Evolutionary conservation across 2,888 invertebrate genomes (phyloP).

Genomic region (Neoaliturus tenellus): DNA sequence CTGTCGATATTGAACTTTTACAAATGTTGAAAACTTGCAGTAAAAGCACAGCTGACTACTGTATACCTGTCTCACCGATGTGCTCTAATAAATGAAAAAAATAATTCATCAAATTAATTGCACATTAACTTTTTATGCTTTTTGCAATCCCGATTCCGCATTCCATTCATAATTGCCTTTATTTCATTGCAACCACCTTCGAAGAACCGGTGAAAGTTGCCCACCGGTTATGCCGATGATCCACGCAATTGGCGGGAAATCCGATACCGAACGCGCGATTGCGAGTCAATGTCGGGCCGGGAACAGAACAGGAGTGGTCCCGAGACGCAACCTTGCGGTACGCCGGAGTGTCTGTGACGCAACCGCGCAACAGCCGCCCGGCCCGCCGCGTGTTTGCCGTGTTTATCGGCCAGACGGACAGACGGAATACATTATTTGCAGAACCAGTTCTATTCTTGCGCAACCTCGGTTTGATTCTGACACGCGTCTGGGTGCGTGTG

Average conservation of each 20-base stretch:
- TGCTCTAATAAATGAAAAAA: too few relatives aligned
- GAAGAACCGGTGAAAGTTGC: neutral
- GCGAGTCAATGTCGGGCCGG: neutral
- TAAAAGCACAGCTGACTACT: too few relatives aligned
- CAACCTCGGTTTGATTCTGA: neutral
- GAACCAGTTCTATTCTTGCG: constrained; percentile 33
- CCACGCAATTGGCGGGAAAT: neutral
- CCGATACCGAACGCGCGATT: neutral
- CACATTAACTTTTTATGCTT: too few relatives aligned
- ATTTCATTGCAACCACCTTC: neutral
- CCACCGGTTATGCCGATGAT: neutral
- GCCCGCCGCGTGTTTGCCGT: neutral
- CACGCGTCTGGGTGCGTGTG: neutral
- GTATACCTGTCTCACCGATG: too few relatives aligned
- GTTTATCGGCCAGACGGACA: constrained; percentile 35
- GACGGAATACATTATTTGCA: constrained; percentile 40
- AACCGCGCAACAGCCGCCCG: neutral
- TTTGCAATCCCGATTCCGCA: too few relatives aligned
- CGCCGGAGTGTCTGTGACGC: neutral
- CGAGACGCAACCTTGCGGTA: neutral
- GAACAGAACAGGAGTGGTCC: neutral
- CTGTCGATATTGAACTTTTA: too few relatives aligned
- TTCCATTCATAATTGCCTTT: too few relatives aligned
- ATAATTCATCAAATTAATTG: too few relatives aligned
- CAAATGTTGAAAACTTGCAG: too few relatives aligned